phyloP scores from a whole-genome alignment of 2,113 vertebrate species.

The Lathamus discolor region DNA sequence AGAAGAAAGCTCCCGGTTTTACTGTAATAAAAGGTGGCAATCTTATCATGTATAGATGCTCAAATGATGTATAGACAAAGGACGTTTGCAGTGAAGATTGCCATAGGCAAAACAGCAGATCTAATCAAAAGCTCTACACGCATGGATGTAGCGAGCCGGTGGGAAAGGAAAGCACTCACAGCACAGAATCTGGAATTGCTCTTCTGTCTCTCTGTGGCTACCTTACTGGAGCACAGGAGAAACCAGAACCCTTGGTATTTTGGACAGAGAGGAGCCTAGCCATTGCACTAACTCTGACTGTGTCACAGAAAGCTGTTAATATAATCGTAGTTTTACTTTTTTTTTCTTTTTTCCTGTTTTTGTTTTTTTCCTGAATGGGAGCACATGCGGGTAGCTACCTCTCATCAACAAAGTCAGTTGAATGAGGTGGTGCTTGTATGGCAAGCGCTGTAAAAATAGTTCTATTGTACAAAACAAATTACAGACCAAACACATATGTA shows the following conservation, averaged over 20 bases:
- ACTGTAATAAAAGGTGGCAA: conserved; percentile 63
- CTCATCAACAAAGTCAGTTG: neutral
- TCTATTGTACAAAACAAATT: conserved; percentile 34
- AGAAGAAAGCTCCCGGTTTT: conserved; percentile 66
- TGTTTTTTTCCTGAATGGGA: neutral
- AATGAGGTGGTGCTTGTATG: neutral
- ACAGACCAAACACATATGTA: neutral
- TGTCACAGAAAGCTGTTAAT: neutral
- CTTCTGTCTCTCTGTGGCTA: conserved; percentile 26
- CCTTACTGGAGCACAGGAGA: neutral
- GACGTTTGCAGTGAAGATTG: conserved; percentile 62
- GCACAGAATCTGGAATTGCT: conserved; percentile 44
- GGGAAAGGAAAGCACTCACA: conserved; percentile 59
- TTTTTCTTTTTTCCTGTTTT: neutral
- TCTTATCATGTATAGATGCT: conserved; percentile 42
- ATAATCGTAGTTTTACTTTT: neutral
- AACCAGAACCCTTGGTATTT: conserved; percentile 31
- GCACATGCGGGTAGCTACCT: neutral
- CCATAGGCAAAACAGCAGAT: conserved; percentile 76
- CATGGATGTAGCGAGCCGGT: conserved; percentile 61
- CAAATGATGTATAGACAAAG: conserved; percentile 63
- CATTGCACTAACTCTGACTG: neutral
- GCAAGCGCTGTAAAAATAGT: conserved; percentile 21
- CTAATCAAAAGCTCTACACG: conserved; percentile 72
- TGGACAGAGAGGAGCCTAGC: neutral